phyloP scores from a whole-genome alignment of 2,888 invertebrate species.

The Pachycephus smyrnensis region DNA sequence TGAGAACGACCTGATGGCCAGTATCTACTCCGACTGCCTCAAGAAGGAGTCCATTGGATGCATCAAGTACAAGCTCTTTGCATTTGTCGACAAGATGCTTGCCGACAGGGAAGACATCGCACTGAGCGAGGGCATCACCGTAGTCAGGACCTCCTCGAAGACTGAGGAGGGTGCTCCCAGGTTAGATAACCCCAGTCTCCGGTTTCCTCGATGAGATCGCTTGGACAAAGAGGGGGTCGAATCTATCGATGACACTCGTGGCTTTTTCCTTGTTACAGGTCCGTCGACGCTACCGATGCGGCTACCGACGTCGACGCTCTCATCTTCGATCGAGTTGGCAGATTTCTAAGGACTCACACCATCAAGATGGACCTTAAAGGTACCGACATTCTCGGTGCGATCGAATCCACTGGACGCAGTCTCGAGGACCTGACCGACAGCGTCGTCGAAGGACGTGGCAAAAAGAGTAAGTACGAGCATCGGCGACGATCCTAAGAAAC shows the following conservation, averaged over 20 bases:
- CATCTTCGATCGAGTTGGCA: conserved; percentile 77
- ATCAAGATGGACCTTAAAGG: conserved; percentile 88
- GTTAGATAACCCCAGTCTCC: conserved; percentile 55
- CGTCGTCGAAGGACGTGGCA: conserved; percentile 78
- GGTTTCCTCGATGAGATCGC: no score
- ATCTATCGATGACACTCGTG: no score
- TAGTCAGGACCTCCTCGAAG: conserved; percentile 78
- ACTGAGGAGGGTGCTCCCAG: conserved; percentile 84
- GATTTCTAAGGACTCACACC: conserved; percentile 84
- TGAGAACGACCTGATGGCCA: conserved; percentile 83
- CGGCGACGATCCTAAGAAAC: neutral
- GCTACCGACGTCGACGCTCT: conserved; percentile 72
- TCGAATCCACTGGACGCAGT: conserved; percentile 83
- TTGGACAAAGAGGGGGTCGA: no score
- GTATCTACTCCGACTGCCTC: conserved; percentile 82
- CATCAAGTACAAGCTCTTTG: conserved; percentile 88
- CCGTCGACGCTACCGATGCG: conserved; percentile 68
- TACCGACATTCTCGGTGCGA: conserved; percentile 83
- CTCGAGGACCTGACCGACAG: conserved; percentile 72
- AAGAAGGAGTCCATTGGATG: conserved; percentile 87
- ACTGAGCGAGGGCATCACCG: conserved; percentile 85
- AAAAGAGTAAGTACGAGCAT: conserved; percentile 75
- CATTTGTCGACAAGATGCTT: conserved; percentile 87
- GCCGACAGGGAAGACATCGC: conserved; percentile 84
- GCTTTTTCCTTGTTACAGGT: conserved; percentile 40